phyloP scores from a whole-genome alignment of 2,888 invertebrate species.

The Cenopis cana region DNA sequence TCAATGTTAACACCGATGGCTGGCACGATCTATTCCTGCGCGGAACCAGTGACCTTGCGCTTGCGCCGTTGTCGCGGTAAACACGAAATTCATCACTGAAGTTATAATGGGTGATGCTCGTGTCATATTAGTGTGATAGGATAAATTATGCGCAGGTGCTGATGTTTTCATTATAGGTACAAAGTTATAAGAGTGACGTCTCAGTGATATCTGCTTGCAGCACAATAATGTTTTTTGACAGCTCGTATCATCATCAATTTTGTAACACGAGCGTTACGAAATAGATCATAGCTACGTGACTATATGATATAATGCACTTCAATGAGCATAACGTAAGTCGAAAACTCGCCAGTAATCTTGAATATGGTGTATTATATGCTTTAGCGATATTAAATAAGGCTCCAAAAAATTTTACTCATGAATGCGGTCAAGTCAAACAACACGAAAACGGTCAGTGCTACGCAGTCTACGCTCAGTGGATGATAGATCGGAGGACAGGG shows the following conservation, averaged over 20 bases:
- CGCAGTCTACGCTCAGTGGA: too few relatives aligned
- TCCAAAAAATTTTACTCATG: too few relatives aligned
- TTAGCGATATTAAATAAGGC: too few relatives aligned
- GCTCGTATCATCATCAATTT: background rate
- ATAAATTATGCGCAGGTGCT: slow-evolving; percentile 19
- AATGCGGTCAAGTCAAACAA: too few relatives aligned
- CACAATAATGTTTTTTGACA: too few relatives aligned
- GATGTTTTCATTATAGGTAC: slow-evolving; percentile 9
- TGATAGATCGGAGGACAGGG: too few relatives aligned
- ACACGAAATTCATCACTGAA: slow-evolving; percentile 55
- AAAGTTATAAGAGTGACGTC: background rate
- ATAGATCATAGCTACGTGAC: background rate
- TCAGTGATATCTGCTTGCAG: background rate
- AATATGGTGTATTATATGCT: too few relatives aligned
- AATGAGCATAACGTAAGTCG: too few relatives aligned
- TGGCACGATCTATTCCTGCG: slow-evolving; percentile 63
- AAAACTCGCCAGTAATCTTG: too few relatives aligned
- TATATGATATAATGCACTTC: too few relatives aligned
- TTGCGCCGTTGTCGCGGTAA: slow-evolving; percentile 49
- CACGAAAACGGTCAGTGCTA: too few relatives aligned
- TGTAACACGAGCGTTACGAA: background rate
- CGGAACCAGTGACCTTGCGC: slow-evolving; percentile 60
- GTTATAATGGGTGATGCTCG: slow-evolving; percentile 23
- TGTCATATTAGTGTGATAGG: slow-evolving; percentile 1
- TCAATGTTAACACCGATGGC: slow-evolving; percentile 32